Evolutionary conservation across 2,888 invertebrate genomes (phyloP).

Genomic region (Thymelicus sylvestris): DNA sequence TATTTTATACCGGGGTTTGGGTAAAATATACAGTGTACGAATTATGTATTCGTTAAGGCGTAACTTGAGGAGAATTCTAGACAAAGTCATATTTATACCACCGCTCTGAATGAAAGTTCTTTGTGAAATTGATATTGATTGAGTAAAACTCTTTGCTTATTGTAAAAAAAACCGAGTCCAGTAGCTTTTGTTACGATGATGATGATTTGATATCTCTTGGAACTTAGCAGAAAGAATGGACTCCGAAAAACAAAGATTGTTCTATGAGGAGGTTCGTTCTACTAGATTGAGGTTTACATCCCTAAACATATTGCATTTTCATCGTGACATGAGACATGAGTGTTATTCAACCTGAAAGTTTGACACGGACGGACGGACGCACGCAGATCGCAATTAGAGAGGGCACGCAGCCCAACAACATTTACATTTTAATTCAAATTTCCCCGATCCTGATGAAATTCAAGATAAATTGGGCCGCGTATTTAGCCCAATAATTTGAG

Average conservation of each 20-base stretch:
- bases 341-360: conserved; percentile 55
- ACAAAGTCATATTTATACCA: too few relatives aligned
- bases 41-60: too few relatives aligned
- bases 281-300: not conserved
- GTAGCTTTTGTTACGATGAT: too few relatives aligned
- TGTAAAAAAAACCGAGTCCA: too few relatives aligned
- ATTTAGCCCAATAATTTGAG: conserved; percentile 79
- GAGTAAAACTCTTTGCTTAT: too few relatives aligned
- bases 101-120: too few relatives aligned
- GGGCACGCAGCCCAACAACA: conserved; percentile 71
- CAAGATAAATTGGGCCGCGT: conserved; percentile 78
- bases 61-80: too few relatives aligned
- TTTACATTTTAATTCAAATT: conserved; percentile 84
- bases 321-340: conserved; percentile 43
- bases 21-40: not conserved
- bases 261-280: too few relatives aligned
- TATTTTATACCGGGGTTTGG: not conserved
- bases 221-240: too few relatives aligned
- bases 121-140: too few relatives aligned
- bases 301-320: not conserved
- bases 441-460: conserved; percentile 79
- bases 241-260: too few relatives aligned
- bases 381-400: conserved; percentile 76
- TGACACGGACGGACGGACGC: conserved; percentile 66
- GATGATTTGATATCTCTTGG: too few relatives aligned